Conservation (phyloP, 2,113 vertebrate species). For the Cottus gobio region DNA sequence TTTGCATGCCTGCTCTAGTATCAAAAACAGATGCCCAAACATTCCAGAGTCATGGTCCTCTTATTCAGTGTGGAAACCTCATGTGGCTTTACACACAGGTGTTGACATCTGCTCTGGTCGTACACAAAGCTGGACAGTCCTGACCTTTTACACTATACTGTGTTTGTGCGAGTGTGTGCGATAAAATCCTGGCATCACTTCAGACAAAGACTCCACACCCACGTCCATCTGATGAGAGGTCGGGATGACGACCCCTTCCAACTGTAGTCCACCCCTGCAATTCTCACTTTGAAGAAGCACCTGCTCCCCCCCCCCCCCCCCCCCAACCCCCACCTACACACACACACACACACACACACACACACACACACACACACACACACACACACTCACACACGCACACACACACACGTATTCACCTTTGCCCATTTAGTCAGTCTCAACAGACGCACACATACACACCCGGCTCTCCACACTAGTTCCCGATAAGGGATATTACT, state of each 20-base stretch:
- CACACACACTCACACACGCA: background rate
- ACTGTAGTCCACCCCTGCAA: slow-evolving; percentile 52
- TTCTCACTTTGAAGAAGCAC: slow-evolving; percentile 81
- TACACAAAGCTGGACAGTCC: slow-evolving; percentile 44
- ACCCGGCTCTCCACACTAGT: slow-evolving; percentile 36
- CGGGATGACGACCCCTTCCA: slow-evolving; percentile 57
- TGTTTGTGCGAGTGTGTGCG: slow-evolving; percentile 28
- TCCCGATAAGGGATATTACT: slow-evolving; percentile 75
- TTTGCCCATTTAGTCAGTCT: background rate
- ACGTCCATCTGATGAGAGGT: slow-evolving; percentile 53
- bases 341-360: background rate
- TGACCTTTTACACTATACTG: slow-evolving; percentile 58
- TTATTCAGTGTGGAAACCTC: slow-evolving; percentile 26
- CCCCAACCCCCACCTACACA: too few species aligned
- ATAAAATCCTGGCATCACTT: slow-evolving; percentile 73
- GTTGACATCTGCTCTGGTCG: slow-evolving; percentile 48
- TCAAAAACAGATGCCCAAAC: background rate
- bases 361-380: background rate
- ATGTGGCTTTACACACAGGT: slow-evolving; percentile 49
- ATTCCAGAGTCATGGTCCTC: slow-evolving; percentile 12
- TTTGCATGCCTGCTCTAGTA: background rate
- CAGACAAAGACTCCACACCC: slow-evolving; percentile 55
- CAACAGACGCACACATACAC: slow-evolving; percentile 2
- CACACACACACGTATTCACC: background rate
- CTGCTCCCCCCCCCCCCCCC: slow-evolving; percentile 52